Conservation (phyloP, 2,888 invertebrate genomes). For the Sphaeridia pumilis region DNA sequence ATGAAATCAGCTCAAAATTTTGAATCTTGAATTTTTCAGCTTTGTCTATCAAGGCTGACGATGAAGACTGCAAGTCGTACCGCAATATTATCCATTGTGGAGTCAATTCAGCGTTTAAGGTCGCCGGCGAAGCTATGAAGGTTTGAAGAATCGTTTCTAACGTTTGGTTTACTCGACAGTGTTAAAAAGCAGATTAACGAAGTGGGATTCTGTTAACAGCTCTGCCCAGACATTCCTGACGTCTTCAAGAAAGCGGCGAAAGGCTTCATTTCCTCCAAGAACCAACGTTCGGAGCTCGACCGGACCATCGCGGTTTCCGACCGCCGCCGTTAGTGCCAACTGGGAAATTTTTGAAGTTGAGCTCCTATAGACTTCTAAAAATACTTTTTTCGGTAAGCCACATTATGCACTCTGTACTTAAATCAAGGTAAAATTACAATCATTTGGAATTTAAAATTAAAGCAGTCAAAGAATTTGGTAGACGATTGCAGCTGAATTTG, state of each 20-base stretch:
- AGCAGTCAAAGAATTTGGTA: no score
- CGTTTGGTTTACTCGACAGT: no score
- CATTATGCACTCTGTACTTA: no score
- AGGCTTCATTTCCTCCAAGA: conserved; percentile 4
- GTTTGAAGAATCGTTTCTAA: conserved; percentile 1
- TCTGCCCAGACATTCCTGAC: conserved; percentile 15
- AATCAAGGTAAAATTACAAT: no score
- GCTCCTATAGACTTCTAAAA: no score
- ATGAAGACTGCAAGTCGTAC: conserved; percentile 8
- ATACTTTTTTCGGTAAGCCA: no score
- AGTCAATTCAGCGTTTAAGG: conserved; percentile 8
- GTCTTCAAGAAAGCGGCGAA: conserved; percentile 12
- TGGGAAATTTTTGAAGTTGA: no score
- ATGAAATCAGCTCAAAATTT: neutral
- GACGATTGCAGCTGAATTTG: no score
- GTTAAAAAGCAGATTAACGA: no score
- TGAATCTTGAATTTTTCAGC: neutral
- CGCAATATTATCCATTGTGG: conserved; percentile 9
- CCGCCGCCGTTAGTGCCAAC: no score
- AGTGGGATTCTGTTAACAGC: no score
- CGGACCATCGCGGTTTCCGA: neutral
- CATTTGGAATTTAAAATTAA: no score
- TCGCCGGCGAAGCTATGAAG: conserved; percentile 12
- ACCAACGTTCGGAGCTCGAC: conserved; percentile 1
- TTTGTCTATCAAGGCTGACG: neutral